phyloP scores from a whole-genome alignment of 2,113 vertebrate species.

The Deroptyus accipitrinus region DNA sequence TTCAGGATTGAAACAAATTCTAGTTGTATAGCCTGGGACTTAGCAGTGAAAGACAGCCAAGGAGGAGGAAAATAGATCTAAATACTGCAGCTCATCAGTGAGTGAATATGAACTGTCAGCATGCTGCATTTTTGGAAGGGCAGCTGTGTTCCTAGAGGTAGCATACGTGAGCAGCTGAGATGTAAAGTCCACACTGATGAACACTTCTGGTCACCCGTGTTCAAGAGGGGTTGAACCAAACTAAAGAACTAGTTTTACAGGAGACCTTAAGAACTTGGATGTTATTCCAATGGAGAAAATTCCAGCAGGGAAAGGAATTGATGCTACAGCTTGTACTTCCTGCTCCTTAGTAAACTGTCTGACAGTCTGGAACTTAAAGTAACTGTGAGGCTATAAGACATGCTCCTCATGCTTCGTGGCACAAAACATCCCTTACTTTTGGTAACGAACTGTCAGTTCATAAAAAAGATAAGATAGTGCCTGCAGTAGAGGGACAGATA shows the following conservation, averaged over 20 bases:
- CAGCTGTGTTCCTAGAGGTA: neutral
- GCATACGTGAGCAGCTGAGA: neutral
- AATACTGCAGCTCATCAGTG: neutral
- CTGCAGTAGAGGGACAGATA: neutral
- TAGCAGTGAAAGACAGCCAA: neutral
- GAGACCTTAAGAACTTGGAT: neutral
- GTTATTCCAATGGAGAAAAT: neutral
- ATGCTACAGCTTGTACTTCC: neutral
- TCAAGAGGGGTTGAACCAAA: neutral
- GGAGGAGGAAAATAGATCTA: neutral
- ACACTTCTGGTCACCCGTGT: neutral
- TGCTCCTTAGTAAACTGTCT: neutral
- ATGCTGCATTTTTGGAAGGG: neutral
- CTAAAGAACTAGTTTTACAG: neutral
- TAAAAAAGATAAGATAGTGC: neutral
- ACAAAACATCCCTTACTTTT: neutral
- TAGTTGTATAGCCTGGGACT: neutral
- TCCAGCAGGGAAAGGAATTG: neutral
- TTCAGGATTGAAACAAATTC: neutral
- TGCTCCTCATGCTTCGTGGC: neutral
- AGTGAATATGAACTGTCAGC: neutral
- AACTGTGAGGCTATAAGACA: neutral
- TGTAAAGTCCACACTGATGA: accelerated
- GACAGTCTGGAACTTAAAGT: neutral
- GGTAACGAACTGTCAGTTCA: neutral